phyloP scores from a whole-genome alignment of 2,797 vertebrate genomes.

The Taeniopygia guttata region DNA sequence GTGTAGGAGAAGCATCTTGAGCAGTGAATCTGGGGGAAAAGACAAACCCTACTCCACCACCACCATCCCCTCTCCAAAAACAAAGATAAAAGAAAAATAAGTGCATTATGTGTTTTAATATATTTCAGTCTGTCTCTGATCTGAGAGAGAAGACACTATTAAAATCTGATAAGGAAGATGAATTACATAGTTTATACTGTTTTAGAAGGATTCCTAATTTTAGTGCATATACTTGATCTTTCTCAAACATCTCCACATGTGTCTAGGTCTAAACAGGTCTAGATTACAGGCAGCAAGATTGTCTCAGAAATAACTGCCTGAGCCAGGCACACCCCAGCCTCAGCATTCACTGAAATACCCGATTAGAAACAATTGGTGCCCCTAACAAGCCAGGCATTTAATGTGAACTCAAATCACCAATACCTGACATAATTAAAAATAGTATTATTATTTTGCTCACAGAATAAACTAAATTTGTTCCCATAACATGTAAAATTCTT shows the following conservation, averaged over 20 bases:
- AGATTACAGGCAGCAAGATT: background rate
- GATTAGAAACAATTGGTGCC: background rate
- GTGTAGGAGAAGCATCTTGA: background rate
- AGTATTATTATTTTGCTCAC: background rate
- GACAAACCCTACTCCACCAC: background rate
- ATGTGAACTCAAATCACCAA: background rate
- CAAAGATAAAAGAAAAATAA: background rate
- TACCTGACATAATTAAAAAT: background rate
- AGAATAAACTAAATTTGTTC: background rate
- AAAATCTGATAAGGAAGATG: background rate
- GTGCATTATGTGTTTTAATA: background rate
- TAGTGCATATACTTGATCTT: background rate
- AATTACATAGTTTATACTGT: background rate
- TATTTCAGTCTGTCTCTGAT: background rate
- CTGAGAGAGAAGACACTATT: background rate
- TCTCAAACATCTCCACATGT: background rate
- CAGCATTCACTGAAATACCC: background rate
- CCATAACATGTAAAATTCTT: background rate
- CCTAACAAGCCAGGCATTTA: background rate
- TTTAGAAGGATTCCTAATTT: background rate
- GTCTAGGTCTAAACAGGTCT: background rate
- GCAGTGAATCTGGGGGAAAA: background rate
- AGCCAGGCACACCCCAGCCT: background rate
- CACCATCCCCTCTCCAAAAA: accelerated
- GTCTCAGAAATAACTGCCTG: background rate